Conservation (phyloP, 1,140 invertebrate genomes). For the Branchinecta lindahli region DNA sequence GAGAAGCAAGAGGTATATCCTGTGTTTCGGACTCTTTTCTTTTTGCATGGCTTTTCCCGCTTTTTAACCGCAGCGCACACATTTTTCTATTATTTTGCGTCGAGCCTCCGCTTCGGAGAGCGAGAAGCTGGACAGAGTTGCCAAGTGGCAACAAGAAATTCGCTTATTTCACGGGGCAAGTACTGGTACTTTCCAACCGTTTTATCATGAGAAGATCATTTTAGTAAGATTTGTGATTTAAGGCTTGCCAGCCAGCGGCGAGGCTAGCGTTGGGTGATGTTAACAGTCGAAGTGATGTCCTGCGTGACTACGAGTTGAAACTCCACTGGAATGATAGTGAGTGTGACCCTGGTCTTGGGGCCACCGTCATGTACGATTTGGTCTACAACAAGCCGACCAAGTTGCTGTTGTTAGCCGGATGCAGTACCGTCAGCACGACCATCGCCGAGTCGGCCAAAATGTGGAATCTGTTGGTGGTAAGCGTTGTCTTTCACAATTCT, state of each 20-base stretch:
- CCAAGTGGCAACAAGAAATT: too few species aligned
- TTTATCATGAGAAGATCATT: too few species aligned
- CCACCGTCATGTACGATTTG: conserved; percentile 95
- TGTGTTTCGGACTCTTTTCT: too few species aligned
- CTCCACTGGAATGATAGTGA: conserved; percentile 94
- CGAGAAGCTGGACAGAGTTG: too few species aligned
- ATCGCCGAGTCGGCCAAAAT: conserved; percentile 98
- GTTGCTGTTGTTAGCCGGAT: conserved; percentile 86
- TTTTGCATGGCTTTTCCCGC: too few species aligned
- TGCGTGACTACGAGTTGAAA: conserved; percentile 77
- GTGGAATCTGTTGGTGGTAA: conserved; percentile 98
- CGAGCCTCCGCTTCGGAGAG: too few species aligned
- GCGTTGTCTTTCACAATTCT: conserved; percentile 30
- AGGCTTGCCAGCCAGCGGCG: conserved; percentile 85
- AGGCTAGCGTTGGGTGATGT: conserved; percentile 89
- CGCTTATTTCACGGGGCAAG: too few species aligned
- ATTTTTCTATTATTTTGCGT: too few species aligned
- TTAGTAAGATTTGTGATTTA: conserved; percentile 17
- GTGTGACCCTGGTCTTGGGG: conserved; percentile 94
- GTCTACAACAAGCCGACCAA: conserved; percentile 92
- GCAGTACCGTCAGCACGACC: conserved; percentile 97
- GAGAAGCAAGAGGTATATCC: too few species aligned
- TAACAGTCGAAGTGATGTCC: conserved; percentile 69
- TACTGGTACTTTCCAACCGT: too few species aligned
- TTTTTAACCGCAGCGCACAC: too few species aligned